Evolutionary conservation across 2,888 invertebrate species (phyloP).

Genomic region (Melangyna quadrimaculata): DNA sequence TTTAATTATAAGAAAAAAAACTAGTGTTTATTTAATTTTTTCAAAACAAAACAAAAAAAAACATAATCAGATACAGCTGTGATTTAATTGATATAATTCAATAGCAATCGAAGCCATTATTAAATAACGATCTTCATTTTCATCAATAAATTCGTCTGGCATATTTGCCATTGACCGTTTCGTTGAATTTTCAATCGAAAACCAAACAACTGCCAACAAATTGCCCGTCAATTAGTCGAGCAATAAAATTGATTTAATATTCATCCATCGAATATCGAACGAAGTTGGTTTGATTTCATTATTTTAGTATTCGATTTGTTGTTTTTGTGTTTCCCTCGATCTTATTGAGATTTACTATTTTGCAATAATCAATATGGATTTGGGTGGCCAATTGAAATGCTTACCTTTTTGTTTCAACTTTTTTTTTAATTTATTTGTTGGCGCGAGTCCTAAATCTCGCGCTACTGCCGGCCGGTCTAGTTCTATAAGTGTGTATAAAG

Average conservation of each 20-base stretch:
- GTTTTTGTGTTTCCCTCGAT: not conserved
- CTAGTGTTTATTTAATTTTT: not conserved
- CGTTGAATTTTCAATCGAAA: conserved; percentile 53
- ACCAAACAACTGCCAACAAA: conserved; percentile 42
- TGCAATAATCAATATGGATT: conserved; percentile 62
- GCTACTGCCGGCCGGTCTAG: not conserved
- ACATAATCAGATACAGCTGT: not conserved
- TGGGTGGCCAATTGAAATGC: conserved; percentile 57
- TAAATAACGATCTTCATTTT: conserved; percentile 30
- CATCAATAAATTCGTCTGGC: conserved; percentile 42
- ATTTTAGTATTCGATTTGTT: not conserved
- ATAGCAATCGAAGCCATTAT: not conserved
- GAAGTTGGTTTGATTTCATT: conserved; percentile 23
- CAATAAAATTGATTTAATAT: conserved; percentile 70
- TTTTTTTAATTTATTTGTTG: not conserved
- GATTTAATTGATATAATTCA: conserved; percentile 23
- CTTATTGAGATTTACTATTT: conserved; percentile 13
- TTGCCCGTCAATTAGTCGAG: conserved; percentile 65
- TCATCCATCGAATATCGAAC: conserved; percentile 32
- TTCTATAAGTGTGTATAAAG: no score
- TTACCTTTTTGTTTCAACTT: not conserved
- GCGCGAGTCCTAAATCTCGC: not conserved
- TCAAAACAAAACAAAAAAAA: not conserved
- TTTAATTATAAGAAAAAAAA: not conserved
- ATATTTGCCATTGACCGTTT: conserved; percentile 41